Evolutionary conservation across 2,888 invertebrate species (phyloP), one percentile per base, ranked within the genome.

Genomic region (Rotaria sp.): DNA sequence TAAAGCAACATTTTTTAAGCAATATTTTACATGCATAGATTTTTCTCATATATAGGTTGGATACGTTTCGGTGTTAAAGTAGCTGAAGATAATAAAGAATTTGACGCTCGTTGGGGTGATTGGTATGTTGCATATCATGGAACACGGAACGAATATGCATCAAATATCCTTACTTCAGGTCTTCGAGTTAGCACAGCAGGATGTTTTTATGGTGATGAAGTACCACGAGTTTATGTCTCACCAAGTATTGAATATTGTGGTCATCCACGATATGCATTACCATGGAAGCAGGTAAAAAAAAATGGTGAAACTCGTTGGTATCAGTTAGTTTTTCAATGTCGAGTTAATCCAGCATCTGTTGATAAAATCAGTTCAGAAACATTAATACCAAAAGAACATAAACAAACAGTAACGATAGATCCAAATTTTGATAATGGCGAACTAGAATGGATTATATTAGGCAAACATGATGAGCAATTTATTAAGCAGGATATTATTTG

Each of bases 181-280:
- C n/a, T 45, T 24, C 21, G 18, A 45, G 45, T 80, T 8, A 45
- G 45, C 13, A 38, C 24, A 45, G 13, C 10, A 0, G 67, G 35
- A n/a, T 45, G 45, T 15, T 45, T 26, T 18, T 45, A 24, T 45
- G 45, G 3, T 4, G 26, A 45, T 45, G 35, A 35, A 21, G 8
- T 30, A 21, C 80, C n/a, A n/a, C n/a, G 45, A 5, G 45, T 80
- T 26, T 80, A 80, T 45, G 24, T 80, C 13, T 80, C 80, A 15
- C 80, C 45, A 10, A 80, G 45, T 80, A 80, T 80, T 80, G 80
- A 80, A 80, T 80, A 45, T n/a, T 80, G 41, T 45, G 80, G 13
- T 13, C 80, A 80, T 15, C 45, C 41, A 41, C 41, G 41, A 8
- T 75, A 75, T 26, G 75, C 75, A 41, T 7, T 0, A 10, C 75